phyloP scores from a whole-genome alignment of 2,888 invertebrate genomes.

The Anthophora plumipes region DNA sequence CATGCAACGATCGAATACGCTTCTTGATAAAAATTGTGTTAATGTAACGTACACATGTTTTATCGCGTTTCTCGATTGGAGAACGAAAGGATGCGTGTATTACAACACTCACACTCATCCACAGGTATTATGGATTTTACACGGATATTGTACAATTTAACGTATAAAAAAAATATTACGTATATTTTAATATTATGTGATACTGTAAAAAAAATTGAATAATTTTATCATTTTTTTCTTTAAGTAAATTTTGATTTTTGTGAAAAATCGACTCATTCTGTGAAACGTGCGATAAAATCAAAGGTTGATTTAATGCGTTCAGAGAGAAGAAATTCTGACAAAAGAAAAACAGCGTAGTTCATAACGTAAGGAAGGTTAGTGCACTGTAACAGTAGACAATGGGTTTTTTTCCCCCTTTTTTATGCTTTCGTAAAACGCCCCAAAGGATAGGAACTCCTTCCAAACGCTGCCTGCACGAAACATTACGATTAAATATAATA shows the following conservation, averaged over 20 bases:
- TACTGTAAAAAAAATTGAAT: too few relatives aligned
- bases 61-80: constrained; percentile 46
- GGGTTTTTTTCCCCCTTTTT: background rate
- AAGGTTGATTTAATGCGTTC: too few relatives aligned
- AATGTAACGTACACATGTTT: background rate
- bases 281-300: too few relatives aligned
- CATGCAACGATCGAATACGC: background rate
- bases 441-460: constrained; percentile 78
- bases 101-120: background rate
- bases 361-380: background rate
- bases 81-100: constrained; percentile 24
- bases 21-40: background rate
- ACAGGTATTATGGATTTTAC: background rate
- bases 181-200: too few relatives aligned
- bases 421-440: constrained; percentile 30
- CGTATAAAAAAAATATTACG: background rate
- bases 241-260: too few relatives aligned
- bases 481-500: constrained; percentile 82
- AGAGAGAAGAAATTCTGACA: too few relatives aligned
- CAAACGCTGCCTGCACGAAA: constrained; percentile 79
- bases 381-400: too few relatives aligned
- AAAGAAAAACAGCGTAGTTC: background rate
- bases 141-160: constrained; percentile 26
- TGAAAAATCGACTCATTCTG: too few relatives aligned
- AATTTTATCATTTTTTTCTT: too few relatives aligned